Conservation (phyloP, 2,888 invertebrate species). For the Drosophila testacea region DNA sequence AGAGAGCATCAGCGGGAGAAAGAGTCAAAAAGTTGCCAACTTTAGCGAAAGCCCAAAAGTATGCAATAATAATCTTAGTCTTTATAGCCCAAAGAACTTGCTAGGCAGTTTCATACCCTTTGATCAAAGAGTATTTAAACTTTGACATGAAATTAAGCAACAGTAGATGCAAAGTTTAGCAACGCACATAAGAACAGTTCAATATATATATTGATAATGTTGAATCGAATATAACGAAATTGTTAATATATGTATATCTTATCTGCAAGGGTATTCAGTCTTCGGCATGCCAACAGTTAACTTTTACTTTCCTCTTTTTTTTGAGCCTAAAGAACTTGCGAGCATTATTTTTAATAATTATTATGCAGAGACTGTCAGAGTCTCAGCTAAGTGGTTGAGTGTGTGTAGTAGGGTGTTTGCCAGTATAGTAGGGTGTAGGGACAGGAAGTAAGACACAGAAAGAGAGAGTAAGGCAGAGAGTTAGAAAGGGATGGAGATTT, state of each 20-base stretch:
- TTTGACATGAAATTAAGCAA: background rate
- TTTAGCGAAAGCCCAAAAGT: constrained; percentile 42
- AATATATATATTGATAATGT: no score
- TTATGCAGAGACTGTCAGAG: constrained; percentile 53
- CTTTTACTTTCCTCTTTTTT: background rate
- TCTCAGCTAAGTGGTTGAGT: constrained; percentile 37
- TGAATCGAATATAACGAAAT: no score
- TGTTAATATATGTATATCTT: no score
- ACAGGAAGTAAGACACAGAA: background rate
- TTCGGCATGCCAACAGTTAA: background rate
- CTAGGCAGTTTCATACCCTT: constrained; percentile 14
- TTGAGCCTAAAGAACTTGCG: constrained; percentile 30
- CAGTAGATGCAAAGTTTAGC: no score
- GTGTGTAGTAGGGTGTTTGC: constrained; percentile 14
- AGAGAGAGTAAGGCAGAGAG: background rate
- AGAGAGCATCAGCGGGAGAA: constrained; percentile 1
- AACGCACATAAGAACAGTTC: no score
- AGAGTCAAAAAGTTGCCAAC: constrained; percentile 41
- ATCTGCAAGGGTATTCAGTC: background rate
- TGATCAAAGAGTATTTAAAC: background rate
- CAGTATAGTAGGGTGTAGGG: background rate
- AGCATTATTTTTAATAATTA: constrained; percentile 70
- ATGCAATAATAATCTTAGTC: constrained; percentile 48
- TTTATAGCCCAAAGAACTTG: constrained; percentile 28
- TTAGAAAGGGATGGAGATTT: background rate